A percentile compares a stretch with the other conserved stretches of the same genome.
These are phyloP conservation scores for Natrix natrix DNA, from an alignment of 2,797 vertebrate genomes.

Conservation along the genomic window DNA sequence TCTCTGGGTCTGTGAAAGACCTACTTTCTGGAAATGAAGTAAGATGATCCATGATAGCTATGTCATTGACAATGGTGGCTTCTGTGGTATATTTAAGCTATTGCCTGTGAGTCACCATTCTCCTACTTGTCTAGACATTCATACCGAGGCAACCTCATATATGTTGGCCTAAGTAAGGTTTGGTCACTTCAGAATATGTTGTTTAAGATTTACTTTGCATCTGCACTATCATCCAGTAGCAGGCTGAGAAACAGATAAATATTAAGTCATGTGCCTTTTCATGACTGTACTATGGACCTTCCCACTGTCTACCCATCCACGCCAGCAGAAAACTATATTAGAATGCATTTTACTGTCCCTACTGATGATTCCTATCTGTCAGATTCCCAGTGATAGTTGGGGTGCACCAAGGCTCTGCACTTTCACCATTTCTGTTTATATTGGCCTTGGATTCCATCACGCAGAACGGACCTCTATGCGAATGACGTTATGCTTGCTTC, in stretches of 20 bases:
- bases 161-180: neutral
- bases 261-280: neutral
- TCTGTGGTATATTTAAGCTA: neutral
- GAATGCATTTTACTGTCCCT: neutral
- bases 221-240: neutral
- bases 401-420: too few species aligned
- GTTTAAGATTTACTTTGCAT: neutral
- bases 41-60: neutral
- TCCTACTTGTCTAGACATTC: neutral
- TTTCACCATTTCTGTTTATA: too few species aligned
- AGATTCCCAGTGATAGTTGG: too few species aligned
- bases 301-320: neutral
- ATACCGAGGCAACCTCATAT: neutral
- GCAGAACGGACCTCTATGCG: too few species aligned
- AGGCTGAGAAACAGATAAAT: neutral
- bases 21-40: neutral
- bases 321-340: neutral
- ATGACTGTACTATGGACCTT: neutral
- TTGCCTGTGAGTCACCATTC: slow-evolving; percentile 13
- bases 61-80: neutral
- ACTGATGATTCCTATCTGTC: neutral
- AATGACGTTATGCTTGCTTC: too few species aligned
- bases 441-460: too few species aligned
- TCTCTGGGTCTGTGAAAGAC: neutral
- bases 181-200: neutral